phyloP scores from a whole-genome alignment of 2,113 vertebrate genomes.

The Hippocampus mohnikei region DNA sequence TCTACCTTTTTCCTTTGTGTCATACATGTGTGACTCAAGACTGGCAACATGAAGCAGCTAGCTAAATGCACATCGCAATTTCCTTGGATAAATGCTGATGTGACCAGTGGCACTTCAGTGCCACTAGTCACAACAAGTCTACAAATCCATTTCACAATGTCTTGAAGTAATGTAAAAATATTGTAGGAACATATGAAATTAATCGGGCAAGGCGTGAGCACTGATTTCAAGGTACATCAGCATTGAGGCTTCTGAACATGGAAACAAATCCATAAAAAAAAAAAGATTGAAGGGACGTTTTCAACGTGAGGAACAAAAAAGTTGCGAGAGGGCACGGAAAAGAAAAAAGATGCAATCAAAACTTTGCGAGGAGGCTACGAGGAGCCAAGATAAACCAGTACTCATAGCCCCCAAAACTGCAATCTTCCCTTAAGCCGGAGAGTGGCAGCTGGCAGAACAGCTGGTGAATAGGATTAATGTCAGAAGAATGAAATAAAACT shows the following conservation, averaged over 20 bases:
- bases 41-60: neutral
- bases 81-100: too few species aligned
- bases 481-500: slow-evolving; percentile 99
- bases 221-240: slow-evolving; percentile 47
- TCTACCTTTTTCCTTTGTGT: too few species aligned
- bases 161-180: slow-evolving; percentile 11
- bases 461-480: slow-evolving; percentile 99
- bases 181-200: slow-evolving; percentile 28
- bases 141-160: neutral
- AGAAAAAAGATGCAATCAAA: slow-evolving; percentile 78
- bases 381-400: slow-evolving; percentile 89
- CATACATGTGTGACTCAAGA: neutral
- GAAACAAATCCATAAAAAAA: slow-evolving; percentile 30
- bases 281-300: slow-evolving; percentile 38
- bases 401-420: slow-evolving; percentile 94
- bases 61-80: neutral
- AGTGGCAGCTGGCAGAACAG: slow-evolving; percentile 99
- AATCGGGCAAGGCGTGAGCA: slow-evolving; percentile 7
- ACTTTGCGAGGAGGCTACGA: slow-evolving; percentile 74
- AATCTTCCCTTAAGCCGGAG: slow-evolving; percentile 94
- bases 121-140: too few species aligned
- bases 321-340: slow-evolving; percentile 34
- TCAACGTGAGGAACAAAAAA: slow-evolving; percentile 53
- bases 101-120: too few species aligned
- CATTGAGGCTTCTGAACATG: slow-evolving; percentile 22